Percentiles rank a stretch among this genome's conserved stretches.
Evolutionary conservation across 2,888 invertebrate genomes (phyloP).

Genomic region (Nephrotoma appendiculata): DNA sequence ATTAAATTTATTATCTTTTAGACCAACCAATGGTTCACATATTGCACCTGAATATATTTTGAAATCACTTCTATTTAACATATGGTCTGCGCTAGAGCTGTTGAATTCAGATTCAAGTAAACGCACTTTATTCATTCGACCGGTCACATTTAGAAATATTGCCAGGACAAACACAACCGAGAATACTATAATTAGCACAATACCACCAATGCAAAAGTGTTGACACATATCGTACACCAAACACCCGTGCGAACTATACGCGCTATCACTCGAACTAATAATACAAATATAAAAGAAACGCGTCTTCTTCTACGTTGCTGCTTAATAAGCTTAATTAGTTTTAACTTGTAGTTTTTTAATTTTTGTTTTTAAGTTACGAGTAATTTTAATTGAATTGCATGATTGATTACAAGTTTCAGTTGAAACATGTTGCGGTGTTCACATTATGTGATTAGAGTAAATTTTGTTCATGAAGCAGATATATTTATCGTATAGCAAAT

Average conservation of each 20-base stretch:
- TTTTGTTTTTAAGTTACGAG: background rate
- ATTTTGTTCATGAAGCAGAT: background rate
- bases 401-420: background rate
- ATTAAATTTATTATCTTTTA: background rate
- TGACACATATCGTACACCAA: background rate
- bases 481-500: background rate
- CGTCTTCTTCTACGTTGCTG: background rate
- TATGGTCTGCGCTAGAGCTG: background rate
- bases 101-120: background rate
- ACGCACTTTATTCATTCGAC: background rate
- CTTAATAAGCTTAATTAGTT: background rate
- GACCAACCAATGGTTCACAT: background rate
- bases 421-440: background rate
- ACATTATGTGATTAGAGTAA: background rate
- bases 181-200: background rate
- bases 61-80: background rate
- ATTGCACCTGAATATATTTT: background rate
- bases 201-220: background rate
- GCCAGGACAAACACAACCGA: background rate
- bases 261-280: background rate
- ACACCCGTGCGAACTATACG: background rate
- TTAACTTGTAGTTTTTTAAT: background rate
- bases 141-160: background rate
- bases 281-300: background rate
- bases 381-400: background rate